Conservation (phyloP, 2,113 vertebrate species). For the Xiphophorus hellerii region DNA sequence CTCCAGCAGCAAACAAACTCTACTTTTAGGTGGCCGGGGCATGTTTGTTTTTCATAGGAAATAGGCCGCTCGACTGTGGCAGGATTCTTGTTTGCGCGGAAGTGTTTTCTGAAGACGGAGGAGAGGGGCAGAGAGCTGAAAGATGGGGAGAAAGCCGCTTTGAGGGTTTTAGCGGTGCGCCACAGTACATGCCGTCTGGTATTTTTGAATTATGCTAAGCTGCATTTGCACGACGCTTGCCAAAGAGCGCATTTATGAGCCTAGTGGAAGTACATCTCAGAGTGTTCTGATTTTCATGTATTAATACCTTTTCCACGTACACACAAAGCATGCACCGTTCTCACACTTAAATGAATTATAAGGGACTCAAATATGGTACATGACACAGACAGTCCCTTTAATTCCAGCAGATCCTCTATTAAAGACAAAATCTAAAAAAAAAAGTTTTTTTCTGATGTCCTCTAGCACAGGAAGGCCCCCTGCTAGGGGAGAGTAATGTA, state of each 20-base stretch:
- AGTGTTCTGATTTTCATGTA: slow-evolving; percentile 23
- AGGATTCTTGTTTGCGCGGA: slow-evolving; percentile 53
- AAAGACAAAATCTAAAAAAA: slow-evolving; percentile 65
- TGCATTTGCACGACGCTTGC: slow-evolving; percentile 59
- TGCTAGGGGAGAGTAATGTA: slow-evolving; percentile 46
- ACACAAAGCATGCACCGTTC: slow-evolving; percentile 38
- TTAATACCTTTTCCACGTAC: slow-evolving; percentile 13
- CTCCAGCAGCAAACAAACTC: slow-evolving; percentile 40
- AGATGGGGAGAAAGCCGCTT: slow-evolving; percentile 71
- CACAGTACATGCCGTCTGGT: slow-evolving; percentile 65
- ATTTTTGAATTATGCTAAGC: slow-evolving; percentile 77
- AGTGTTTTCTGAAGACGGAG: slow-evolving; percentile 54
- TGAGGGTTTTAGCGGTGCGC: slow-evolving; percentile 61
- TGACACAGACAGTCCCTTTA: slow-evolving; percentile 63
- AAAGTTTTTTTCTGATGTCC: slow-evolving; percentile 27
- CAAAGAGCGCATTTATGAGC: slow-evolving; percentile 68
- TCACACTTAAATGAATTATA: slow-evolving; percentile 33
- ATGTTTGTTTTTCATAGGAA: slow-evolving; percentile 40
- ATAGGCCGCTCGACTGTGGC: slow-evolving; percentile 21
- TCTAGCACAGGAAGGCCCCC: slow-evolving; percentile 26
- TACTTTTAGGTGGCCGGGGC: slow-evolving; percentile 22
- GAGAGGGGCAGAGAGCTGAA: slow-evolving; percentile 47
- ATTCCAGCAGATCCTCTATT: slow-evolving; percentile 63
- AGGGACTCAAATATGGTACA: slow-evolving; percentile 12
- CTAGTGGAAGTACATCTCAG: slow-evolving; percentile 35